These are phyloP conservation scores for Globicephala melas DNA, from an alignment of 2,113 vertebrate species.

Conservation along the genomic window DNA sequence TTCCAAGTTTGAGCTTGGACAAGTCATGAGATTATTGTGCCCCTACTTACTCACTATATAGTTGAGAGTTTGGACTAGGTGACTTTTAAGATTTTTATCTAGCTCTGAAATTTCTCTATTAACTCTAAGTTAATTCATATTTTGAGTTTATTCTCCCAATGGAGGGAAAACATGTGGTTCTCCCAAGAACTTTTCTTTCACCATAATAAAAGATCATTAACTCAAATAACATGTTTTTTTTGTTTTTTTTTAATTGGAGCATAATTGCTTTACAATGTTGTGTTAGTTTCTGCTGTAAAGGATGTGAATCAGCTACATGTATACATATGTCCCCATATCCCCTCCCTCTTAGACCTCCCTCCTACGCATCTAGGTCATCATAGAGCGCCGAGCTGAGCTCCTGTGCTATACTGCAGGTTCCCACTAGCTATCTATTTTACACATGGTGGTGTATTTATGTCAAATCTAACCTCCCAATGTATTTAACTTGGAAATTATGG, in stretches of 20 bases:
- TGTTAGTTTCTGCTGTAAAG: no score
- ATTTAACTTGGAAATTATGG: background rate
- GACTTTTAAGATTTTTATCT: background rate
- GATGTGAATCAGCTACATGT: no score
- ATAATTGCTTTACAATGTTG: no score
- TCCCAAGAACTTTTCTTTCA: background rate
- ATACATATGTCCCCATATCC: no score
- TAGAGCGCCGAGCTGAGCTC: no score
- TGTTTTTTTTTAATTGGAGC: no score
- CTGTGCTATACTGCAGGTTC: no score
- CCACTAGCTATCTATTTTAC: no score
- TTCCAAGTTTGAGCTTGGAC: background rate
- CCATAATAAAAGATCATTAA: background rate
- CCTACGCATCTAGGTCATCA: no score
- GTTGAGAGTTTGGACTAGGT: background rate
- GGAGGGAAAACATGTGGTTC: background rate
- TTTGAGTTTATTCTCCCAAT: background rate
- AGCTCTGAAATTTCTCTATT: background rate
- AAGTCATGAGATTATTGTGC: background rate
- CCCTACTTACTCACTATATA: background rate
- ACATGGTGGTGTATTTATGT: no score
- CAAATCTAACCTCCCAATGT: background rate
- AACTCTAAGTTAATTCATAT: background rate
- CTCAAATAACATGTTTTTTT: background rate
- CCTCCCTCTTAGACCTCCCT: no score